Evolutionary conservation across 1,140 invertebrate genomes (phyloP).

Genomic region (Holcopasites calliopsidis): DNA sequence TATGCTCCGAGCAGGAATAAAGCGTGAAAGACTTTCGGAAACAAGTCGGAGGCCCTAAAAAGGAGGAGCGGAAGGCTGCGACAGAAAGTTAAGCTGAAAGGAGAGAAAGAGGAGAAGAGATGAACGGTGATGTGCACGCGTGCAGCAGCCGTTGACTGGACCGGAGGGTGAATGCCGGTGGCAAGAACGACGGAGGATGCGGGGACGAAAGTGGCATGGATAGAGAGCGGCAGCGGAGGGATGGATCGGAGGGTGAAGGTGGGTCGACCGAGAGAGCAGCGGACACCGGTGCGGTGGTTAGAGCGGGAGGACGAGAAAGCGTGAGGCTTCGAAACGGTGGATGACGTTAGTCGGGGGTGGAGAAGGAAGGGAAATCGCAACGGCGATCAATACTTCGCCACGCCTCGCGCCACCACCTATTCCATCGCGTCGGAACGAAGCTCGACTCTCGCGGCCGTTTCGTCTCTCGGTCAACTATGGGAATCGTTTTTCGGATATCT

Average conservation of each 20-base stretch:
- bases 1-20: too few relatives aligned
- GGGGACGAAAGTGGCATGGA: constrained; percentile 51
- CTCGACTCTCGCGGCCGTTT: constrained; percentile 65
- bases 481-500: not conserved
- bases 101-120: not conserved
- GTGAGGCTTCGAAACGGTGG: constrained; percentile 68
- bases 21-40: not conserved
- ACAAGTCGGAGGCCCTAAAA: constrained; percentile 4
- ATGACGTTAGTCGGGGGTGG: constrained; percentile 69
- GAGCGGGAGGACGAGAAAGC: constrained; percentile 34
- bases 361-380: constrained; percentile 72
- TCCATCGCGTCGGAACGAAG: constrained; percentile 60
- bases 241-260: constrained; percentile 39
- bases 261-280: constrained; percentile 17
- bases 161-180: constrained; percentile 43
- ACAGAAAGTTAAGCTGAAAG: not conserved
- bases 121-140: constrained; percentile 2
- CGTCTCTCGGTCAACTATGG: constrained; percentile 32
- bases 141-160: constrained; percentile 14
- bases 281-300: constrained; percentile 12
- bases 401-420: constrained; percentile 74
- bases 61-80: not conserved
- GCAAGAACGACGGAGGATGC: constrained; percentile 40
- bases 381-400: constrained; percentile 76
- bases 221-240: constrained; percentile 18